phyloP scores from a whole-genome alignment of 2,888 invertebrate species.

The Petrophora chlorosata region DNA sequence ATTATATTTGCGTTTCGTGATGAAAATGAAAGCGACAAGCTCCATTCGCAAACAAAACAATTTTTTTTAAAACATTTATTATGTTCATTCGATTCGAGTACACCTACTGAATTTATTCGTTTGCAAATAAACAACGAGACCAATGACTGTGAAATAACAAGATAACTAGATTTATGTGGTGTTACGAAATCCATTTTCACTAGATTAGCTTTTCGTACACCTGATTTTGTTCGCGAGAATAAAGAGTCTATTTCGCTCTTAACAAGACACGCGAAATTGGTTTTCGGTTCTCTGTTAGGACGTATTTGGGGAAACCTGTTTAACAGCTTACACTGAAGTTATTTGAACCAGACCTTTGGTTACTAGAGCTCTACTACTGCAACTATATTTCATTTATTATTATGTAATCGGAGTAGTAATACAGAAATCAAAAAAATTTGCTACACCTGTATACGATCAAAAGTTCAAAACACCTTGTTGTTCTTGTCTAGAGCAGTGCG shows the following conservation, averaged over 20 bases:
- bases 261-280: constrained; percentile 34
- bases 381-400: too few relatives aligned
- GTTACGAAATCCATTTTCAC: constrained; percentile 2
- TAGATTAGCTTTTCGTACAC: constrained; percentile 18
- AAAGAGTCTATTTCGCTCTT: constrained; percentile 31
- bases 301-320: constrained; percentile 20
- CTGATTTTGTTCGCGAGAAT: constrained; percentile 26
- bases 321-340: too few relatives aligned
- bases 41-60: background rate
- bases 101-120: too few relatives aligned
- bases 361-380: too few relatives aligned
- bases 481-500: too few relatives aligned
- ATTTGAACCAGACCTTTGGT: too few relatives aligned
- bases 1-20: constrained; percentile 39
- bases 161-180: background rate
- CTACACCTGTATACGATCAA: too few relatives aligned
- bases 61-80: background rate
- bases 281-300: constrained; percentile 28
- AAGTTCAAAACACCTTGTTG: too few relatives aligned
- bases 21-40: constrained; percentile 3
- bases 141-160: background rate
- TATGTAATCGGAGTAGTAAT: too few relatives aligned
- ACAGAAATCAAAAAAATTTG: too few relatives aligned
- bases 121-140: too few relatives aligned
- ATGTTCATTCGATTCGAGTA: background rate